Evolutionary conservation across 2,797 vertebrate species (phyloP).

Genomic region (Manis crassicaudata): DNA sequence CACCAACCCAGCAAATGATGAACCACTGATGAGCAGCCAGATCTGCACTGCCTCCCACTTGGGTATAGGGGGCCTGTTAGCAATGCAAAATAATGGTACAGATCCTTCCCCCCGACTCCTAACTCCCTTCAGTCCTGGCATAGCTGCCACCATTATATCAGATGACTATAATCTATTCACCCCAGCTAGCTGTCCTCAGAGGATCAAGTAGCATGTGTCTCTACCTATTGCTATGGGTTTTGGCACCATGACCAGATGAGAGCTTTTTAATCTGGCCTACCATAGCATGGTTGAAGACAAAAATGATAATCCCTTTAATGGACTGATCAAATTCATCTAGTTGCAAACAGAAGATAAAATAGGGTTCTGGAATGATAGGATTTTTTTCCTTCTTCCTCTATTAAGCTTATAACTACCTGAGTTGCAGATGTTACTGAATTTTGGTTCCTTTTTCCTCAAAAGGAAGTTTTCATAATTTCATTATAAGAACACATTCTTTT

Average conservation of each 20-base stretch:
- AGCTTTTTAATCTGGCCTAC: conserved; percentile 54
- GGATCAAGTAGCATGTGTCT: conserved; percentile 62
- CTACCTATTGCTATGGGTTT: conserved; percentile 53
- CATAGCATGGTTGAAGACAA: conserved; percentile 59
- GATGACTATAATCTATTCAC: conserved; percentile 52
- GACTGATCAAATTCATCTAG: conserved; percentile 29
- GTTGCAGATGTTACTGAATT: background rate
- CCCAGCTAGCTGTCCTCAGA: conserved; percentile 56
- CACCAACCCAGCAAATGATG: conserved; percentile 11
- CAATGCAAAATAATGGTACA: conserved; percentile 69
- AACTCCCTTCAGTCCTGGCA: conserved; percentile 30
- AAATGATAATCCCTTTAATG: conserved; percentile 52
- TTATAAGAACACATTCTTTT: conserved; percentile 57
- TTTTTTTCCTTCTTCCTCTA: conserved; percentile 25
- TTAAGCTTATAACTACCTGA: conserved; percentile 26
- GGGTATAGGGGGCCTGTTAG: conserved; percentile 20
- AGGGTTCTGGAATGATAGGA: conserved; percentile 43
- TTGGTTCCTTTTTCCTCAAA: conserved; percentile 62
- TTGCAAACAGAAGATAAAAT: conserved; percentile 31
- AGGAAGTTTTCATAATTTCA: conserved; percentile 65
- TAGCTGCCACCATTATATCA: conserved; percentile 48
- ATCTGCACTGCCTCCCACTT: conserved; percentile 49
- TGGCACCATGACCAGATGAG: conserved; percentile 40
- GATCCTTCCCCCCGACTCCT: conserved; percentile 22
- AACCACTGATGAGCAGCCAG: conserved; percentile 56